Evolutionary conservation across 2,113 vertebrate species (phyloP).

Genomic region (Mobula birostris): DNA sequence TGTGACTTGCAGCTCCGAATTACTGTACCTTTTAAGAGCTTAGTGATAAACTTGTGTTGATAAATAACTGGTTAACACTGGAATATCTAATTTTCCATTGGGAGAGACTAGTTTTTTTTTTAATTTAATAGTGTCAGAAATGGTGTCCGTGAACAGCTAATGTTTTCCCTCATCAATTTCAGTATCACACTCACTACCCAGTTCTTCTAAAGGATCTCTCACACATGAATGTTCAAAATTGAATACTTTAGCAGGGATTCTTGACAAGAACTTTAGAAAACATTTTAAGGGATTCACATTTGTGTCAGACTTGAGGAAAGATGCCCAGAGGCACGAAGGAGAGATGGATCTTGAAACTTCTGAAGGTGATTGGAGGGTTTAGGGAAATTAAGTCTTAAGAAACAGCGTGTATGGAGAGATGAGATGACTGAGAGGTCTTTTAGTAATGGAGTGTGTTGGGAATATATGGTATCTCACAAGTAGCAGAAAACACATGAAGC

Average conservation of each 20-base stretch:
- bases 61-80: not conserved
- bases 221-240: no score
- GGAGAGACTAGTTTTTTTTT: not conserved
- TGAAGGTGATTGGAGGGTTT: not conserved
- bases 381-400: not conserved
- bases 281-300: not conserved
- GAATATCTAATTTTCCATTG: not conserved
- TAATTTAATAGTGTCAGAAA: not conserved
- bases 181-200: no score
- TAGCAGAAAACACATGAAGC: not conserved
- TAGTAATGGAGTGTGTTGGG: not conserved
- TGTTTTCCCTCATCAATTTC: no score
- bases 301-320: not conserved
- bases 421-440: not conserved
- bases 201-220: no score
- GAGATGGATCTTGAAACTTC: not conserved
- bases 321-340: not conserved
- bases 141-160: not conserved
- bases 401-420: not conserved
- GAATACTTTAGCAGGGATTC: no score
- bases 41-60: not conserved
- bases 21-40: not conserved
- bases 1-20: not conserved
- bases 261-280: not conserved
- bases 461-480: not conserved